Base-by-base conservation (phyloP, 2,888 invertebrate genomes). In the Scaptomyza reducta region DNA sequence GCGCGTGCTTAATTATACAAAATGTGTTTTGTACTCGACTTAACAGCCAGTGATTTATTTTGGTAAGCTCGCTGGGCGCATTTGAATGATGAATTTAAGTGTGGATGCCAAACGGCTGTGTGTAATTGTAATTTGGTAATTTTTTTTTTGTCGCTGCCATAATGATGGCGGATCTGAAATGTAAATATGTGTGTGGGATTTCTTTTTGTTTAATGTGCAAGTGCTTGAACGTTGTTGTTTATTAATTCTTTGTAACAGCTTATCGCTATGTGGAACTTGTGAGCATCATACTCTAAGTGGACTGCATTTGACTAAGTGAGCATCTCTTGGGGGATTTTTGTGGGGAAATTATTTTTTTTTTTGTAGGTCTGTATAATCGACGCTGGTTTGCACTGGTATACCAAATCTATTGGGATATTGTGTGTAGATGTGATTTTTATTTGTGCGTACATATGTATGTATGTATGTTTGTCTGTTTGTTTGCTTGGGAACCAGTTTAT, bases 1-100 rank as follows among this genome's bases (percentile, higher is more conserved):
- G 73, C 74, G 80, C 71, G 77, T 77, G 83, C 87, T 81, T 81
- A 81, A 81, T 81, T 81, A 83, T 74, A 74, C 71, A 69, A 83
- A 81, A 79, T 79, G 72, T 82, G 76, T 76, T 64, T 70, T 54
- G 65, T 70, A 69, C 79, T 75, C 69, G 78, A 75, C 77, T 83
- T 70, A 70, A 80, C 74, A 68, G 70, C 59, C 27, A 59, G 74
- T 79, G 80, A 83, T 81, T 81, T 86, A 86, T 83, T 74, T 68
- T 60, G 55, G 61, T 44, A 7, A 42, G 42, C 70, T 42, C 51
- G 42, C 59, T 22, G 47, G 33, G 29, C 44, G 46, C 61, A 64
- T 58, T 63, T 27, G 44, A 60, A 62, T 82, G 79, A 82, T 73
- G 80, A 70, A 77, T 70, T 79, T 69, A 75, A 71, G 60, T 40